Evolutionary conservation across 2,888 invertebrate genomes (phyloP).

Genomic region (Lepidochrysops patricia): DNA sequence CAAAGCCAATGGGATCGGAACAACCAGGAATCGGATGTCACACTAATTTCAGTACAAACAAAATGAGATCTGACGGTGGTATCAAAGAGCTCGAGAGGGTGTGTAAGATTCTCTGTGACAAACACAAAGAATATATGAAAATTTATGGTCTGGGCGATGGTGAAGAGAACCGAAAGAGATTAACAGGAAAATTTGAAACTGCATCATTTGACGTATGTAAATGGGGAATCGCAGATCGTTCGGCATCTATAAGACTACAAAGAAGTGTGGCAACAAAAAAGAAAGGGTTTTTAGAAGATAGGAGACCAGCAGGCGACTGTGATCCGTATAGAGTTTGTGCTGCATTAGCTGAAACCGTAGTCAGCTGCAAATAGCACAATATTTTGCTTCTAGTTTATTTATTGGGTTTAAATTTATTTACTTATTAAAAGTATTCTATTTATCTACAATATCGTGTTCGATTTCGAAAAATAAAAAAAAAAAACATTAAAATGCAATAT

Average conservation of each 20-base stretch:
- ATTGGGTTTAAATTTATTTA: too few species aligned
- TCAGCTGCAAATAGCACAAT: not conserved
- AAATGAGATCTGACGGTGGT: slow-evolving; percentile 87
- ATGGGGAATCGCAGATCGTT: slow-evolving; percentile 91
- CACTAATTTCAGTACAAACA: slow-evolving; percentile 90
- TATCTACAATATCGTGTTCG: too few species aligned
- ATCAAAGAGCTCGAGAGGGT: slow-evolving; percentile 86
- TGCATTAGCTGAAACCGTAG: slow-evolving; percentile 63
- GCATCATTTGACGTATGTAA: slow-evolving; percentile 93
- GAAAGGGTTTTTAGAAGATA: slow-evolving; percentile 94
- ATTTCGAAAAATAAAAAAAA: too few species aligned
- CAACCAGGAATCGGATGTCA: slow-evolving; percentile 92
- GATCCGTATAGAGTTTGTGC: slow-evolving; percentile 83
- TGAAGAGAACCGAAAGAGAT: slow-evolving; percentile 92
- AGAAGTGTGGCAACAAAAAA: slow-evolving; percentile 87
- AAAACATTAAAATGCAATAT: too few species aligned
- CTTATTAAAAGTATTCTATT: too few species aligned
- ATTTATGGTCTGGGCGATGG: slow-evolving; percentile 91
- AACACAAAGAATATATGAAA: slow-evolving; percentile 82
- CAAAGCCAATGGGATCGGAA: slow-evolving; percentile 86
- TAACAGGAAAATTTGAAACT: slow-evolving; percentile 96
- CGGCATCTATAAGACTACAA: slow-evolving; percentile 94
- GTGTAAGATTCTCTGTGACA: slow-evolving; percentile 79
- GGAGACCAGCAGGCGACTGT: slow-evolving; percentile 93
- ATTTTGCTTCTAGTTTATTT: not conserved